A percentile compares a stretch with the other conserved stretches of the same genome.
Evolutionary conservation across 2,888 invertebrate genomes (phyloP).

Genomic region (Agonopterix heracliana): DNA sequence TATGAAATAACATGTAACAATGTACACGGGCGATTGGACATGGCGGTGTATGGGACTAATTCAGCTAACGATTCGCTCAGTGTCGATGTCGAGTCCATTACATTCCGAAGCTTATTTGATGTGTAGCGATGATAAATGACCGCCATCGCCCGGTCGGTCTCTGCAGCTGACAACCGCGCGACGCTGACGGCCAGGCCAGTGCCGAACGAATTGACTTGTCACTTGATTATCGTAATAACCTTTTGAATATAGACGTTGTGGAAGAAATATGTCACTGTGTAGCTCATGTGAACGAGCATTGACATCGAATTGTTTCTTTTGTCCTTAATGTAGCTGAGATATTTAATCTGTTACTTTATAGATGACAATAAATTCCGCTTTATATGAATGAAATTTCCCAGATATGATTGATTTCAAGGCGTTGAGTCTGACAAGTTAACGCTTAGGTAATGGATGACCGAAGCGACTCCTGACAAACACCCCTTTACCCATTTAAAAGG

Average conservation of each 20-base stretch:
- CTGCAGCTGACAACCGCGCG: slow-evolving; percentile 22
- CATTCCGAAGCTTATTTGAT: slow-evolving; percentile 40
- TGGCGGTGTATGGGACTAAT: slow-evolving; percentile 9
- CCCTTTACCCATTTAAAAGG: background rate
- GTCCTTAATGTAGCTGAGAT: too few species aligned
- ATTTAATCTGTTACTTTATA: too few species aligned
- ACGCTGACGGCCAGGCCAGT: slow-evolving; percentile 12
- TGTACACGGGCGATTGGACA: background rate
- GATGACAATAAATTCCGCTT: slow-evolving; percentile 4
- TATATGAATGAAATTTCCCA: slow-evolving; percentile 8
- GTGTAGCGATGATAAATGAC: slow-evolving; percentile 34
- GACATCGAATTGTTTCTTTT: too few species aligned
- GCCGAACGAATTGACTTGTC: slow-evolving; percentile 43
- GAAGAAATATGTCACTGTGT: too few species aligned
- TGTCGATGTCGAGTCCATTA: slow-evolving; percentile 19
- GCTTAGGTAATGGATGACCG: slow-evolving; percentile 19
- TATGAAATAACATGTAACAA: too few species aligned
- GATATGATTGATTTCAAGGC: slow-evolving; percentile 14
- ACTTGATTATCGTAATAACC: slow-evolving; percentile 33
- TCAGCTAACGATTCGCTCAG: slow-evolving; percentile 16
- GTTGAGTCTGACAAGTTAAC: slow-evolving; percentile 36
- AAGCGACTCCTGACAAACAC: slow-evolving; percentile 8
- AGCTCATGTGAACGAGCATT: too few species aligned
- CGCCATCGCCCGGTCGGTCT: background rate
- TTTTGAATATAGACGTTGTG: slow-evolving; percentile 4